Conservation (phyloP, 2,888 invertebrate species). For the Acholoe squamosa region DNA sequence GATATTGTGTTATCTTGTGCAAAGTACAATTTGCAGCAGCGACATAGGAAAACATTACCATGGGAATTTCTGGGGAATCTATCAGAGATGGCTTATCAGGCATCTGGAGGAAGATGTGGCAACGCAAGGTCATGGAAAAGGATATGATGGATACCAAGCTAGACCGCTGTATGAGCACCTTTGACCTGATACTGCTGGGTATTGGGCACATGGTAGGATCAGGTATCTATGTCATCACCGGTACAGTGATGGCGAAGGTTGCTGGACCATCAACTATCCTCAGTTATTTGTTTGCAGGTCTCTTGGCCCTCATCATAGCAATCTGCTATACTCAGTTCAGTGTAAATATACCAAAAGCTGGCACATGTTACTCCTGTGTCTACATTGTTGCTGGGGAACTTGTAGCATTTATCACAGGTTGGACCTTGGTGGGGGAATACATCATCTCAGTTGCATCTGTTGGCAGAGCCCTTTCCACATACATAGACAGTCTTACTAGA, state of each 20-base stretch:
- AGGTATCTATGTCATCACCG: slow-evolving; percentile 36
- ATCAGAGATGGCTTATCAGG: neutral
- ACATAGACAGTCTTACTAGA: neutral
- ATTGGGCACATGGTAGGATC: slow-evolving; percentile 36
- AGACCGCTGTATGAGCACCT: neutral
- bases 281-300: slow-evolving; percentile 11
- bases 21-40: no score
- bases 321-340: slow-evolving; percentile 54
- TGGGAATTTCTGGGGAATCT: neutral
- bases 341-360: slow-evolving; percentile 33
- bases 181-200: slow-evolving; percentile 16
- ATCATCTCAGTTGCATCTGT: neutral
- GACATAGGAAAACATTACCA: neutral
- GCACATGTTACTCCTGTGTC: neutral
- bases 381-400: slow-evolving; percentile 6
- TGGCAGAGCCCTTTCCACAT: neutral
- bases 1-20: no score
- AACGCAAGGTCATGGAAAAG: neutral
- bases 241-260: neutral
- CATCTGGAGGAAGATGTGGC: neutral
- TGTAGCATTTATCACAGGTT: neutral
- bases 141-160: slow-evolving; percentile 29
- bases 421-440: slow-evolving; percentile 24
- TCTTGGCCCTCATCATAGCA: neutral
- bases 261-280: slow-evolving; percentile 38